phyloP scores from a whole-genome alignment of 2,113 vertebrate species.

The Sakesphorus luctuosus region DNA sequence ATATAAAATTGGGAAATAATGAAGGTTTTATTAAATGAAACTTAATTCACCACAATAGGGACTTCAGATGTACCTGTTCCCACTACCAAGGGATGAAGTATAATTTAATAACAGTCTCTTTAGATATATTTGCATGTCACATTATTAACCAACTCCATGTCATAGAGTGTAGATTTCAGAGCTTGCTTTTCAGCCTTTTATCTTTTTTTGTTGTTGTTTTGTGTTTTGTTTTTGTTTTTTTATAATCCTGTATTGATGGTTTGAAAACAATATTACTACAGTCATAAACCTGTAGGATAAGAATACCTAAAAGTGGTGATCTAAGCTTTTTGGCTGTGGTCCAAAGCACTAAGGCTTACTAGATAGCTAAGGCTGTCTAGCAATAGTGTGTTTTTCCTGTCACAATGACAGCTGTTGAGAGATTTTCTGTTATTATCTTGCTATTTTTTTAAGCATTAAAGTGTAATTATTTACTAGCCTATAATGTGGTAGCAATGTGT shows the following conservation, averaged over 20 bases:
- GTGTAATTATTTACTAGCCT: slow-evolving; percentile 47
- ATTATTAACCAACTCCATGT: not conserved
- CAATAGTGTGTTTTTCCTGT: slow-evolving; percentile 34
- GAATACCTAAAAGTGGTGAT: not conserved
- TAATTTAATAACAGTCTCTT: slow-evolving; percentile 51
- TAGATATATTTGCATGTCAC: slow-evolving; percentile 15
- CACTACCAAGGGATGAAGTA: not conserved
- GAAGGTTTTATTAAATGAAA: slow-evolving; percentile 65
- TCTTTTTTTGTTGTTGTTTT: not conserved
- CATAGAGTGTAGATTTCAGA: not conserved
- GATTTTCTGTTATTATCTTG: slow-evolving; percentile 65
- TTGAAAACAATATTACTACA: not conserved
- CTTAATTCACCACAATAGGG: not conserved
- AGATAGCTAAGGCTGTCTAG: not conserved
- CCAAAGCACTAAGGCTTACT: not conserved
- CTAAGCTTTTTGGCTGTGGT: slow-evolving; percentile 2
- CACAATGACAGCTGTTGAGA: slow-evolving; percentile 59
- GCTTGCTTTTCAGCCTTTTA: not conserved
- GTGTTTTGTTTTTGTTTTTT: not conserved
- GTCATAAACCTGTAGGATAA: not conserved
- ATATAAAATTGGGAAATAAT: slow-evolving; percentile 53
- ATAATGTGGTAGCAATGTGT: not conserved
- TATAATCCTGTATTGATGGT: not conserved
- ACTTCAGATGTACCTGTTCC: not conserved
- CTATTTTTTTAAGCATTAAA: slow-evolving; percentile 20